phyloP scores from a whole-genome alignment of 2,113 vertebrate species.

The Aleadryas rufinucha region DNA sequence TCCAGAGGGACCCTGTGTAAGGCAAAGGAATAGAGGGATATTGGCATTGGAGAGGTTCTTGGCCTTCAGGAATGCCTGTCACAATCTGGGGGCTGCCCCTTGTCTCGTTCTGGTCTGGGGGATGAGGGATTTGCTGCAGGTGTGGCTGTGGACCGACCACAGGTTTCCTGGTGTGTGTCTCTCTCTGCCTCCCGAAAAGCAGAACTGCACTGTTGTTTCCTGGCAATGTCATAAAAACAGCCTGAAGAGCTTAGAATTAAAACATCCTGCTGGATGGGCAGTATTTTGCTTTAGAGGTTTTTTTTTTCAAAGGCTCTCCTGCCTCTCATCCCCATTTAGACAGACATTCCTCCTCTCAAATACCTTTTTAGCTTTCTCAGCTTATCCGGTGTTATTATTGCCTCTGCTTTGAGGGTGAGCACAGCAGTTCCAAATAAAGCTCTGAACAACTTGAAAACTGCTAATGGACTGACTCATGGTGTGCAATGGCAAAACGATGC shows the following conservation, averaged over 20 bases:
- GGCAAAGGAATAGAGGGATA: accelerated
- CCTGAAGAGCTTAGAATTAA: not conserved
- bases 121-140: not conserved
- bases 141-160: accelerated
- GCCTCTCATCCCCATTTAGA: not conserved
- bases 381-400: not conserved
- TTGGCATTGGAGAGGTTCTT: not conserved
- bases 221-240: not conserved
- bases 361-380: not conserved
- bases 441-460: not conserved
- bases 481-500: accelerated
- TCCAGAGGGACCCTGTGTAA: accelerated
- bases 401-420: not conserved
- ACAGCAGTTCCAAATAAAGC: not conserved
- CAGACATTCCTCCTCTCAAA: not conserved
- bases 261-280: not conserved
- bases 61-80: not conserved
- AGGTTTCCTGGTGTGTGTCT: conserved; percentile 3
- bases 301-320: not conserved
- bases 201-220: not conserved
- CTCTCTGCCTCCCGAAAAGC: not conserved
- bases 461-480: not conserved
- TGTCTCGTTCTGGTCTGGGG: not conserved
- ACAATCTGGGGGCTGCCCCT: accelerated
- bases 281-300: not conserved